Evolutionary conservation across 2,113 vertebrate genomes (phyloP), one percentile per base, ranked within the genome.

Genomic region (Lagopus leucura): DNA sequence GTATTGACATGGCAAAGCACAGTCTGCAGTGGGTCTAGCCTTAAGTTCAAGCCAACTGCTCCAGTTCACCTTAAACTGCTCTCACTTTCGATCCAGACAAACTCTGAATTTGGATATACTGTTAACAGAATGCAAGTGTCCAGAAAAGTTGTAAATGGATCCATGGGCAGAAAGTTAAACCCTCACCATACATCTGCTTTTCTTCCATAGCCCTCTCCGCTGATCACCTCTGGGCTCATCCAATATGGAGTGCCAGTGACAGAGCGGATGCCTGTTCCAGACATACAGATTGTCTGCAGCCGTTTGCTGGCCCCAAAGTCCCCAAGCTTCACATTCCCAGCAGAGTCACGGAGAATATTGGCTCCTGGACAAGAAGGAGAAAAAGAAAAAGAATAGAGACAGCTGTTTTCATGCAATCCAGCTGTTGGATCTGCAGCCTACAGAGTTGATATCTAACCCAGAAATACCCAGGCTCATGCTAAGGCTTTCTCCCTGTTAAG

Each of bases 151-250:
- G 77, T 13, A 19, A 25, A 75, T 15, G 2, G 40, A 58, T 22
- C 30, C 34, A 6, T 0, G 36, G 70, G 40, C 48, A 77, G 66
- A 47, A 50, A 61, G 66, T 4, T 25, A 7, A 54, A 60, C 89
- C 22, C 98, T 98, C 96, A 99, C 99, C 99, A 99, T 79, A 99
- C 98, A 1, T 99, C 99, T 0, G 99, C 99, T 95, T 99, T 99
- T 91, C 99, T 97, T 85, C 99, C 99, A 13, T 99, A 99, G 92
- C 99, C 99, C 81, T 99, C 99, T 43, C 99, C 99, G 3, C 99
- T 99, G 98, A 99, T 99, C 97, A 99, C 99, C 95, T 99, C 99
- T 0, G 99, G 99, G 95, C 99, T 99, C 99, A 99, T 99, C 99
- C 99, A 99, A 94, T 99, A 99, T 27, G 99, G 99, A 1, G 99